Percentiles rank a stretch among this genome's conserved stretches.
phyloP scores from a whole-genome alignment of 1,140 invertebrate genomes.

The Drosophila saltans region DNA sequence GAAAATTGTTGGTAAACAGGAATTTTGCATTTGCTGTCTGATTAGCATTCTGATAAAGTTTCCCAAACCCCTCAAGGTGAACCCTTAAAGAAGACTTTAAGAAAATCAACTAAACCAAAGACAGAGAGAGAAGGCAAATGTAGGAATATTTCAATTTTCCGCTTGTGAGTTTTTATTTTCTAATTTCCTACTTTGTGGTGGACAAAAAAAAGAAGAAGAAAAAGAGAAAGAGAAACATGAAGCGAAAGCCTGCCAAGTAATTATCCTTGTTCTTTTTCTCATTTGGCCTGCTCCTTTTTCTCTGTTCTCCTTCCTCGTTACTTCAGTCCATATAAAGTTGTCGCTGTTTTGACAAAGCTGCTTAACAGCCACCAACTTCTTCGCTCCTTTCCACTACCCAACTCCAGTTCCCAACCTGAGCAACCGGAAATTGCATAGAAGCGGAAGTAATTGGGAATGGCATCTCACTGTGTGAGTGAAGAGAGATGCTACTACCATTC shows the following conservation, averaged over 20 bases:
- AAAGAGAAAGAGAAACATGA: too few relatives aligned
- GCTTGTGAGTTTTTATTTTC: slow-evolving; percentile 79
- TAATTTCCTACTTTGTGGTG: slow-evolving; percentile 75
- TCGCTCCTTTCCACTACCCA: too few relatives aligned
- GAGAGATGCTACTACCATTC: slow-evolving; percentile 11
- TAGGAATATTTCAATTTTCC: slow-evolving; percentile 64
- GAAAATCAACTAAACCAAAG: not conserved
- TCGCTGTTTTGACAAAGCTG: slow-evolving; percentile 72
- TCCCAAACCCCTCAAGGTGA: slow-evolving; percentile 11
- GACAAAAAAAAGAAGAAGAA: not conserved
- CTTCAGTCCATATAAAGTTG: slow-evolving; percentile 60
- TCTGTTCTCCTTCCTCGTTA: slow-evolving; percentile 18
- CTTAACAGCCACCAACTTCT: slow-evolving; percentile 58
- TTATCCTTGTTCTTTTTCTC: slow-evolving; percentile 70
- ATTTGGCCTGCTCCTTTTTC: slow-evolving; percentile 11
- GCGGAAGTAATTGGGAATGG: slow-evolving; percentile 74
- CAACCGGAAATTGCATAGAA: slow-evolving; percentile 73
- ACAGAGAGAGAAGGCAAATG: too few relatives aligned
- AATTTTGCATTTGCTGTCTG: slow-evolving; percentile 72
- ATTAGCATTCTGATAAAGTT: slow-evolving; percentile 79
- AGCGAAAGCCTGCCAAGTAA: slow-evolving; percentile 54
- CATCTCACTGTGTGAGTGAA: slow-evolving; percentile 17
- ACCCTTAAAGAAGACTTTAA: slow-evolving; percentile 29
- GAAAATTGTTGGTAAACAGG: slow-evolving; percentile 71
- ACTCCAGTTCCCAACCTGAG: slow-evolving; percentile 41